Evolutionary conservation across 2,113 vertebrate species (phyloP).

Genomic region (Rhizomys pruinosus): DNA sequence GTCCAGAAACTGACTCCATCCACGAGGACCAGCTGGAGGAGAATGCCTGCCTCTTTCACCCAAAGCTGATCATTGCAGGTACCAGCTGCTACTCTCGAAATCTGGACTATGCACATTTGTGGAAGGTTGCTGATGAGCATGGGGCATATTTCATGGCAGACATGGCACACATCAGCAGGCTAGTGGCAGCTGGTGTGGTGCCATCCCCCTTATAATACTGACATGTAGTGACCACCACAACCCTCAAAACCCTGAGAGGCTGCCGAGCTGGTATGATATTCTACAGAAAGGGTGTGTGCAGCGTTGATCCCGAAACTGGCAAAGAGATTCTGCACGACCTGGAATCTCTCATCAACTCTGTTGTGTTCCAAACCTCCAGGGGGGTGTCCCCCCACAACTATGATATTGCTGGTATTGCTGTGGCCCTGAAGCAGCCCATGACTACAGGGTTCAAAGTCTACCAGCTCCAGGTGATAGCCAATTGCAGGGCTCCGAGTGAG

Average conservation of each 20-base stretch:
- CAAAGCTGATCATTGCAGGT: conserved; percentile 96
- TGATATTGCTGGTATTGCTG: no score
- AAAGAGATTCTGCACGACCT: no score
- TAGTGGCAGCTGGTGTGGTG: conserved; percentile 93
- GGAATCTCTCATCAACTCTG: no score
- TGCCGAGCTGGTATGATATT: conserved; percentile 96
- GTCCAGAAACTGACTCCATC: conserved; percentile 94
- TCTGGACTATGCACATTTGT: conserved; percentile 94
- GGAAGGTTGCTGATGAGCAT: conserved; percentile 91
- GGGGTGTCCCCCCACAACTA: no score
- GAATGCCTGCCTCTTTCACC: conserved; percentile 95
- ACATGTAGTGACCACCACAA: conserved; percentile 95
- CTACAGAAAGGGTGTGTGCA: conserved; percentile 97
- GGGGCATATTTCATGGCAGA: conserved; percentile 93
- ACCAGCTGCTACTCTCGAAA: conserved; percentile 97
- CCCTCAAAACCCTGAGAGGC: conserved; percentile 97
- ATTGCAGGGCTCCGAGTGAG: conserved; percentile 89
- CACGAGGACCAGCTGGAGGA: conserved; percentile 94
- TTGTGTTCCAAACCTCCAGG: no score
- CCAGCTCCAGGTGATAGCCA: conserved; percentile 93
- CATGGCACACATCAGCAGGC: conserved; percentile 98
- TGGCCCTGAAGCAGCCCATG: no score
- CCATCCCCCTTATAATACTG: conserved; percentile 95
- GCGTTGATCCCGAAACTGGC: no score
- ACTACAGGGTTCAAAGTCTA: conserved; percentile 94